Conservation (phyloP, 2,888 invertebrate genomes). For the Oxyteleia sp. region DNA sequence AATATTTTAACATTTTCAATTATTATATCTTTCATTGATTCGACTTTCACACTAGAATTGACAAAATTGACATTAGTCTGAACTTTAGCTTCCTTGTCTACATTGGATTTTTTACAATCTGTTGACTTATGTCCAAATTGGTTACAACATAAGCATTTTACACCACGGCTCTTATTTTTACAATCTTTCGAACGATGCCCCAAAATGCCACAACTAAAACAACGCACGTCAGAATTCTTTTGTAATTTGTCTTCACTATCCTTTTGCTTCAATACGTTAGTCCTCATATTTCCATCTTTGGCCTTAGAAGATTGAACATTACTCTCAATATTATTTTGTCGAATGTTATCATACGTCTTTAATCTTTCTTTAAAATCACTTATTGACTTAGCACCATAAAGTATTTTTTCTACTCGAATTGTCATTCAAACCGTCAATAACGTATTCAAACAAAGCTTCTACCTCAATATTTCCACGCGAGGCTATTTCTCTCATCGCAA, state of each 20-base stretch:
- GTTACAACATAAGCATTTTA: background rate
- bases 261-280: background rate
- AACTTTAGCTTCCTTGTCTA: background rate
- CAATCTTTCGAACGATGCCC: constrained; percentile 1
- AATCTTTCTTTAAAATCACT: constrained; percentile 23
- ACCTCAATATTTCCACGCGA: constrained; percentile 18
- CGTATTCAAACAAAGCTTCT: constrained; percentile 24
- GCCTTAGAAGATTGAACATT: background rate
- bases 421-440: constrained; percentile 5
- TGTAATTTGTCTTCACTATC: background rate
- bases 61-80: constrained; percentile 3
- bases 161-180: background rate
- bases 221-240: background rate
- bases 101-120: background rate
- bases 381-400: constrained; percentile 6
- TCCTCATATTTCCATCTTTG: background rate
- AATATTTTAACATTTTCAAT: constrained; percentile 6
- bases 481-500: constrained; percentile 28
- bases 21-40: constrained; percentile 2
- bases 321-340: background rate
- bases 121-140: background rate
- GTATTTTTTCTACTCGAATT: constrained; percentile 1
- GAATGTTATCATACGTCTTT: constrained; percentile 22
- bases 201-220: background rate
- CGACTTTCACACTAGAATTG: background rate